Conservation (phyloP, 2,888 invertebrate genomes). For the Tholera decimalis region DNA sequence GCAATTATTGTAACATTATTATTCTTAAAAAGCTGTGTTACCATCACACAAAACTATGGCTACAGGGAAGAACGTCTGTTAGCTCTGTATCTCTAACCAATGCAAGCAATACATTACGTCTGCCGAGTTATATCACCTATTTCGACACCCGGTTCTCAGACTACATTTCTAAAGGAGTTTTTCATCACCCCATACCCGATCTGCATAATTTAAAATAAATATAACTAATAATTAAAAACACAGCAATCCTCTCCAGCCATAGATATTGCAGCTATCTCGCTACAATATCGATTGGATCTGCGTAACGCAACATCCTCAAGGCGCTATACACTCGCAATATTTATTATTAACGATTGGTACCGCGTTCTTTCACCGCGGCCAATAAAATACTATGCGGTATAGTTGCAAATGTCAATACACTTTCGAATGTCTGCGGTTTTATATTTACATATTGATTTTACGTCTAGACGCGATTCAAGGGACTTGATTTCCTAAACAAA, state of each 20-base stretch:
- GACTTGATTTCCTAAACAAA: conserved; percentile 54
- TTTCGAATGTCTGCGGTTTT: conserved; percentile 52
- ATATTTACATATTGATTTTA: conserved; percentile 58
- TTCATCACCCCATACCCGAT: not conserved
- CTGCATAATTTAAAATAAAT: not conserved
- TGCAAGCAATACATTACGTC: conserved; percentile 21
- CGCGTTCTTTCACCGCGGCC: conserved; percentile 3
- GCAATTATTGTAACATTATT: conserved; percentile 7
- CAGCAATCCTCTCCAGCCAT: conserved; percentile 35
- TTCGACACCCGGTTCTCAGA: not conserved
- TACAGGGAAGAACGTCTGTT: not conserved
- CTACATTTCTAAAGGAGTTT: not conserved
- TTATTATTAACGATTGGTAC: conserved; percentile 34
- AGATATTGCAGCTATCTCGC: conserved; percentile 37
- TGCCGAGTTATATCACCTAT: conserved; percentile 5
- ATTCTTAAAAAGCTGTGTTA: not conserved
- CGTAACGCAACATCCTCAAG: conserved; percentile 28
- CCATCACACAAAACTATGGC: not conserved
- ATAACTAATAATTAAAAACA: conserved; percentile 23
- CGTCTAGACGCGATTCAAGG: conserved; percentile 55
- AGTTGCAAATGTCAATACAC: conserved; percentile 57
- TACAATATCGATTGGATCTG: conserved; percentile 45
- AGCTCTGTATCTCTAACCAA: not conserved
- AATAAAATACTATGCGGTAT: conserved; percentile 18
- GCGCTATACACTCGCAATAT: conserved; percentile 30